Percentiles rank a stretch among this genome's conserved stretches.
Conservation (phyloP, 2,888 invertebrate species). For the Falcaria lacertinaria region DNA sequence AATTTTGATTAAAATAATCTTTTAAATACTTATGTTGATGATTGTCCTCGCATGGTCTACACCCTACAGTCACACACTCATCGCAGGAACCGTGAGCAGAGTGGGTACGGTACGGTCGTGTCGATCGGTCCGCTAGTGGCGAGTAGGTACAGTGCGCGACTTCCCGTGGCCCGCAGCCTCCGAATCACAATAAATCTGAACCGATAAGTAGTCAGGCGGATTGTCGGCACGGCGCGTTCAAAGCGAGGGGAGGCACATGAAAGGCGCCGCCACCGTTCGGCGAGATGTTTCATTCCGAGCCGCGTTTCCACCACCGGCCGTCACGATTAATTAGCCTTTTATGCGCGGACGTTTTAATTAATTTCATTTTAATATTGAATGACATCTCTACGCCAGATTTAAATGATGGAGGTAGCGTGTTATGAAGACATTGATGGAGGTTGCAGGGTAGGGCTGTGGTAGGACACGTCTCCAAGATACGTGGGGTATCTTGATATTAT, state of each 20-base stretch:
- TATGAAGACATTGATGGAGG: constrained; percentile 16
- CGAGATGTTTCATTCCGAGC: constrained; percentile 53
- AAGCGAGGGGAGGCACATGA: constrained; percentile 70
- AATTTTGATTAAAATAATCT: not conserved
- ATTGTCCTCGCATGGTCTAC: constrained; percentile 47
- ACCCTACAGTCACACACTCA: too few species aligned
- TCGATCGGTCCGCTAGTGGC: constrained; percentile 33
- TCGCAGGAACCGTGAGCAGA: constrained; percentile 23
- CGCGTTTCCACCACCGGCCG: constrained; percentile 62
- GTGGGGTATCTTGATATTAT: too few species aligned
- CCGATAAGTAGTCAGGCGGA: constrained; percentile 77
- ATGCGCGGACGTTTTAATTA: constrained; percentile 67
- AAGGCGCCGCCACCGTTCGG: constrained; percentile 62
- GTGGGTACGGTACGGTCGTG: constrained; percentile 46
- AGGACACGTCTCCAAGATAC: constrained; percentile 1
- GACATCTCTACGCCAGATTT: constrained; percentile 43
- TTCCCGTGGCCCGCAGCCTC: constrained; percentile 63
- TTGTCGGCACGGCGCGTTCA: constrained; percentile 75
- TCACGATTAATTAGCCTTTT: constrained; percentile 54
- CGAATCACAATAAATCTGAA: constrained; percentile 78
- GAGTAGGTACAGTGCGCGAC: constrained; percentile 44
- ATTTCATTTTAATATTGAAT: constrained; percentile 56
- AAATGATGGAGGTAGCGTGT: constrained; percentile 45
- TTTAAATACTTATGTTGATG: constrained; percentile 38
- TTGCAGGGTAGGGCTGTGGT: constrained; percentile 5